Percentiles rank a stretch among this genome's conserved stretches.
Conservation (phyloP, 1,140 invertebrate genomes). For the Cryptotermes secundus region DNA sequence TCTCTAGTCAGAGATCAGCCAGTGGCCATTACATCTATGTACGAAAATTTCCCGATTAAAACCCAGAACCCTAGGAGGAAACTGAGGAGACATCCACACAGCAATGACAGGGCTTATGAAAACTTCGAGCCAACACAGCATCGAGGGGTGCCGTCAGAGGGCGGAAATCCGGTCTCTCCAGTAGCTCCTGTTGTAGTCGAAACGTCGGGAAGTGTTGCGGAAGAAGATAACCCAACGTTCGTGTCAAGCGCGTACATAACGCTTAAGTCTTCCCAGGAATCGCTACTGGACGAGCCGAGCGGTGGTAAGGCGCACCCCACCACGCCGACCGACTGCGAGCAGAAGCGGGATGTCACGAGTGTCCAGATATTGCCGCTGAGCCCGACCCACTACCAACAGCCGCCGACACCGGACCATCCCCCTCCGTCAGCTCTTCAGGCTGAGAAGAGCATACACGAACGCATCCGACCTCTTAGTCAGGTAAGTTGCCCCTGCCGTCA, state of each 20-base stretch:
- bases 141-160: not conserved
- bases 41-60: constrained; percentile 69
- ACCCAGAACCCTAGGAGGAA: constrained; percentile 72
- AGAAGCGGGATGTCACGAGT: no score
- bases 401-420: constrained; percentile 90
- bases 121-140: constrained; percentile 53
- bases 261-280: constrained; percentile 64
- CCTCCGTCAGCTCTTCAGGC: constrained; percentile 90
- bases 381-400: constrained; percentile 87
- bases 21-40: constrained; percentile 69
- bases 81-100: constrained; percentile 56
- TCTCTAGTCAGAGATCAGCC: constrained; percentile 51
- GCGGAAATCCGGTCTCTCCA: constrained; percentile 42
- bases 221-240: constrained; percentile 49
- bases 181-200: constrained; percentile 45
- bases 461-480: constrained; percentile 86
- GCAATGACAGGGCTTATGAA: constrained; percentile 56
- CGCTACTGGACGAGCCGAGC: constrained; percentile 56
- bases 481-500: constrained; percentile 52
- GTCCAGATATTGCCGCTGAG: constrained; percentile 48
- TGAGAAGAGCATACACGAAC: constrained; percentile 83
- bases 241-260: constrained; percentile 60
- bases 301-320: constrained; percentile 36
- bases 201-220: not conserved
- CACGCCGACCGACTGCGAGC: constrained; percentile 44